Evolutionary conservation across 2,888 invertebrate genomes (phyloP), one percentile per base, ranked within the genome.

Genomic region (Metacarcinus magister): DNA sequence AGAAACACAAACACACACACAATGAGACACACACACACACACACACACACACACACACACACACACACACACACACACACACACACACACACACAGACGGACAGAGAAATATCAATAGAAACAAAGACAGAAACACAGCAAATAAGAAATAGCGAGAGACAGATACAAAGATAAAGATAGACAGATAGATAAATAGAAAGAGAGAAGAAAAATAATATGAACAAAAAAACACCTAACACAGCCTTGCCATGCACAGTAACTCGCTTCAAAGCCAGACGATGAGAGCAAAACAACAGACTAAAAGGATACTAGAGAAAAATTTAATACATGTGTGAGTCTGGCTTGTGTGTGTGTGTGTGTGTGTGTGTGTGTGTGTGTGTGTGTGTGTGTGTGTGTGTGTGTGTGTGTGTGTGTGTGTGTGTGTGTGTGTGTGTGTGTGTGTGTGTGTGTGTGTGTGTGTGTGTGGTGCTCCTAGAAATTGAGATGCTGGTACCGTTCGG

Each of bases 381-480:
- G 13, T 28, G 28, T 32, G 82, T 82, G 32, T 82, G 82, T 82
- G 82, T 82, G 82, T 82, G 28, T 32, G 32, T 82, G 32, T 82
- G 28, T 82, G 32, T 82, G 32, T 82, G 82, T 10, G 10, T 28
- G 28, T 82, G 28, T 82, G 32, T 82, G 82, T 82, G 82, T 32
- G 82, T 82, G 82, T 82, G 82, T 32, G 82, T 82, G 82, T 82
- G 82, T 67, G 67, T n/a, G 67, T 67, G 67, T 67, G 67, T 67
- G 67, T 67, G 67, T 67, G 67, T 67, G 67, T 67, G 67, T 67
- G 67, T 67, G 82, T 82, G 82, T 82, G 82, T 82, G 82, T 82
- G 82, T 32, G 32, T 32, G 32, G 1, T 32, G 7, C 0, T 28
- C 32, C 13, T 32, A 28, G 7, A 28, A 8, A 82, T 32, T 32